A percentile compares a stretch with the other conserved stretches of the same genome.
phyloP scores from a whole-genome alignment of 2,113 vertebrate species.

The Paramormyrops kingsleyae region DNA sequence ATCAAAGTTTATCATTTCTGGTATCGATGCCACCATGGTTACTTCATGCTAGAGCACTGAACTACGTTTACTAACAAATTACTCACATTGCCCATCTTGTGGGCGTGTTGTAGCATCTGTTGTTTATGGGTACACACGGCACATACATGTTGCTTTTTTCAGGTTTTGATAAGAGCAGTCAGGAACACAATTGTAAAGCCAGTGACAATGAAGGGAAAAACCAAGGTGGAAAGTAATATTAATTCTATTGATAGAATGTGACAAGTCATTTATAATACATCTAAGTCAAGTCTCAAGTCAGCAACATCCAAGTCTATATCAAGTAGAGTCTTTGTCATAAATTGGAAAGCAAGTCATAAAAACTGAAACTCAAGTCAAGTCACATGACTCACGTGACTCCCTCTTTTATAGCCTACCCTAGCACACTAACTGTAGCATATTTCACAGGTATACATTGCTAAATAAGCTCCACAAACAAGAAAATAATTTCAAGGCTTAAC shows the following conservation, averaged over 20 bases:
- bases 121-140: background rate
- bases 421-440: background rate
- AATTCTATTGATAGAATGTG: background rate
- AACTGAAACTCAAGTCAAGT: background rate
- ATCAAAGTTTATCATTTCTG: background rate
- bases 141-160: background rate
- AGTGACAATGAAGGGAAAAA: background rate
- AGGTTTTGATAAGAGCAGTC: background rate
- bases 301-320: background rate
- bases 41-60: background rate
- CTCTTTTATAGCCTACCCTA: background rate
- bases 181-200: background rate
- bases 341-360: background rate
- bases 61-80: background rate
- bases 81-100: background rate
- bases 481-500: background rate
- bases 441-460: background rate
- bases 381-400: background rate
- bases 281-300: background rate
- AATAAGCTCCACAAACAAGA: background rate
- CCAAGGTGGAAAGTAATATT: background rate
- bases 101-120: background rate
- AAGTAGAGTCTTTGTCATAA: background rate
- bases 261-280: too few relatives aligned
- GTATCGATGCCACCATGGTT: background rate